Percentiles rank a stretch among this genome's conserved stretches.
These are phyloP conservation scores for Delia radicum DNA, from an alignment of 1,140 invertebrate species.

Conservation along the genomic window DNA sequence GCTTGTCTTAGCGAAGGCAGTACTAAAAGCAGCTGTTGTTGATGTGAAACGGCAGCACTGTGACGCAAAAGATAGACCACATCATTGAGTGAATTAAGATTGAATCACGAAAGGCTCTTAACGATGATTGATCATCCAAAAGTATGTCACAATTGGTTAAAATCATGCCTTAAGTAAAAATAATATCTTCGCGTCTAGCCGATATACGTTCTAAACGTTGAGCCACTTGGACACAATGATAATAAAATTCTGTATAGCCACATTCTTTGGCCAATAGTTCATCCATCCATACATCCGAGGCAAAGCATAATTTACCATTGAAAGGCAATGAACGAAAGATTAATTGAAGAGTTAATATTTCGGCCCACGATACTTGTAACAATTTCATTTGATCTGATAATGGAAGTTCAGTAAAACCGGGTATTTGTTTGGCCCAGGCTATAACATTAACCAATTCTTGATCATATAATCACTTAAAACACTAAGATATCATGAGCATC, in stretches of 20 bases:
- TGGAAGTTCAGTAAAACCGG: conserved; percentile 85
- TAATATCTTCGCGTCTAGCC: conserved; percentile 90
- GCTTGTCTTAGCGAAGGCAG: conserved; percentile 87
- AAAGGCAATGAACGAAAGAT: conserved; percentile 80
- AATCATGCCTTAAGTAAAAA: conserved; percentile 87
- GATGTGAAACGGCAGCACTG: conserved; percentile 65
- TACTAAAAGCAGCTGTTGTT: conserved; percentile 85
- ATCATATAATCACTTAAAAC: conserved; percentile 92
- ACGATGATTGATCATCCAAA: conserved; percentile 79
- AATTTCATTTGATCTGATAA: conserved; percentile 96
- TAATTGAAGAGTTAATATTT: conserved; percentile 89
- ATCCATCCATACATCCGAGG: conserved; percentile 77
- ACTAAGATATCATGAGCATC: conserved; percentile 64
- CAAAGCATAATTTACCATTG: conserved; percentile 69
- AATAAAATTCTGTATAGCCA: conserved; percentile 79
- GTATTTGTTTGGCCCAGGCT: conserved; percentile 97
- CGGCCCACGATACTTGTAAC: conserved; percentile 93
- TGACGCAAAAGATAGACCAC: conserved; percentile 77
- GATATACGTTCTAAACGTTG: conserved; percentile 81
- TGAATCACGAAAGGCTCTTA: conserved; percentile 83
- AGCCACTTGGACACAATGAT: conserved; percentile 80
- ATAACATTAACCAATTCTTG: conserved; percentile 91
- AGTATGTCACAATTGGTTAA: conserved; percentile 89
- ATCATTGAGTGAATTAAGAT: conserved; percentile 84
- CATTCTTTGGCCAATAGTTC: conserved; percentile 81